Percentiles rank a stretch among this genome's conserved stretches.
Conservation (phyloP, 2,888 invertebrate species). For the Seira ritae region DNA sequence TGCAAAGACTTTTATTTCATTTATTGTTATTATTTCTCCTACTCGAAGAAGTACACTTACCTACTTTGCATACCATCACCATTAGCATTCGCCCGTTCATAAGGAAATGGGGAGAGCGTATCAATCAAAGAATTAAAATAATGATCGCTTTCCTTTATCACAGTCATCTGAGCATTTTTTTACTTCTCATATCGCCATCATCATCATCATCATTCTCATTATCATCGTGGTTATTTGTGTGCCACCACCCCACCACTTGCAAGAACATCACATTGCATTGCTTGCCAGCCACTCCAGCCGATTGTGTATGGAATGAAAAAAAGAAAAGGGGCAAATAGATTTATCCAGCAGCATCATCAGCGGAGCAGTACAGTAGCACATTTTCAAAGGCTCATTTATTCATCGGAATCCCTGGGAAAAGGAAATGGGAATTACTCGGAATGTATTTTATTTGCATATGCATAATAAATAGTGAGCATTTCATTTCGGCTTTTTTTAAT, state of each 20-base stretch:
- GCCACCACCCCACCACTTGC: not conserved
- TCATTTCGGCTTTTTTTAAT: slow-evolving; percentile 37
- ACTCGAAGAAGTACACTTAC: not conserved
- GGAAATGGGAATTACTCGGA: slow-evolving; percentile 60
- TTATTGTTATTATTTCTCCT: not conserved
- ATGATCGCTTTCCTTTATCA: slow-evolving; percentile 46
- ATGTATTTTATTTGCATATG: slow-evolving; percentile 61
- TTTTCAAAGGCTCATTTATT: not conserved
- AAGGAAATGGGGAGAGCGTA: slow-evolving; percentile 40
- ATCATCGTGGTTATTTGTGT: not conserved
- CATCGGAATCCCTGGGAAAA: slow-evolving; percentile 66
- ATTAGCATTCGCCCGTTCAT: not conserved
- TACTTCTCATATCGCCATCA: slow-evolving; percentile 20
- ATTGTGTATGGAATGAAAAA: not conserved
- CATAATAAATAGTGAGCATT: slow-evolving; percentile 62
- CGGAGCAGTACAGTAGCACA: too few species aligned
- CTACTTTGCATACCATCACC: not conserved
- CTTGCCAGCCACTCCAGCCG: not conserved
- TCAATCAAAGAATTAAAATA: slow-evolving; percentile 62
- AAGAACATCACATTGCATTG: not conserved
- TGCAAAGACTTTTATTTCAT: slow-evolving; percentile 31
- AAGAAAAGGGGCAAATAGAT: not conserved
- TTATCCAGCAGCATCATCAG: not conserved
- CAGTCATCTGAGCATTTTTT: not conserved
- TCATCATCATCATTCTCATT: slow-evolving; percentile 30